Percentiles rank a stretch among this genome's conserved stretches.
Conservation (phyloP, 2,113 vertebrate species). For the Pluvianellus socialis region DNA sequence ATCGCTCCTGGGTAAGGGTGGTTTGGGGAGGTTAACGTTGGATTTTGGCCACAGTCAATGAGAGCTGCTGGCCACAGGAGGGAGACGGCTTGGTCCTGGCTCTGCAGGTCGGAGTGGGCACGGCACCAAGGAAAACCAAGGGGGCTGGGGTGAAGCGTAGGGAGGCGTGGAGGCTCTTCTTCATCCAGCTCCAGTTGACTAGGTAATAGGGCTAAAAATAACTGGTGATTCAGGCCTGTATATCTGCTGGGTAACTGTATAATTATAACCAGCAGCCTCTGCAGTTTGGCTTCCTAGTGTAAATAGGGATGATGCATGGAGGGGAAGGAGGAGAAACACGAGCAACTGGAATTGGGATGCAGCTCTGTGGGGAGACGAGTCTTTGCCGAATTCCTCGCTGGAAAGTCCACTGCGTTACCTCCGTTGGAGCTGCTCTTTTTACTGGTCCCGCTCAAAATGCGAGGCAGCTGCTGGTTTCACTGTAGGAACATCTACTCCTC, state of each 20-base stretch:
- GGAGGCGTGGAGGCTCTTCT: conserved; percentile 48
- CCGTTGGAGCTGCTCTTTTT: conserved; percentile 18
- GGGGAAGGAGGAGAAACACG: conserved; percentile 23
- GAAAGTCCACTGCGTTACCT: background rate
- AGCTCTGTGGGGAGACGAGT: background rate
- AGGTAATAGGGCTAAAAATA: conserved; percentile 73
- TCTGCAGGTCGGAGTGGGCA: background rate
- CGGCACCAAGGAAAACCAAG: background rate
- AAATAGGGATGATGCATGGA: conserved; percentile 47
- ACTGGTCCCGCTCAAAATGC: background rate
- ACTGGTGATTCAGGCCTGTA: conserved; percentile 69
- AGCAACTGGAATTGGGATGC: conserved; percentile 8
- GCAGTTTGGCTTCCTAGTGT: conserved; percentile 54
- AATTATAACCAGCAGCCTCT: conserved; percentile 66
- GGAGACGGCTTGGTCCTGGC: background rate
- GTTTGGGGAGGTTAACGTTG: background rate
- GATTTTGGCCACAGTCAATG: background rate
- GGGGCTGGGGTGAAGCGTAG: background rate
- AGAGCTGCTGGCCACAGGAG: background rate
- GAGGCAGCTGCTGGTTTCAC: background rate
- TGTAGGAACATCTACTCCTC: conserved; percentile 33
- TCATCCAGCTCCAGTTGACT: conserved; percentile 67
- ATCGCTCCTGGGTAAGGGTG: background rate
- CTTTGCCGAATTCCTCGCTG: background rate
- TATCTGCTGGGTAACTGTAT: conserved; percentile 67